Evolutionary conservation across 2,888 invertebrate genomes (phyloP).

Genomic region (Thymelicus acteon): DNA sequence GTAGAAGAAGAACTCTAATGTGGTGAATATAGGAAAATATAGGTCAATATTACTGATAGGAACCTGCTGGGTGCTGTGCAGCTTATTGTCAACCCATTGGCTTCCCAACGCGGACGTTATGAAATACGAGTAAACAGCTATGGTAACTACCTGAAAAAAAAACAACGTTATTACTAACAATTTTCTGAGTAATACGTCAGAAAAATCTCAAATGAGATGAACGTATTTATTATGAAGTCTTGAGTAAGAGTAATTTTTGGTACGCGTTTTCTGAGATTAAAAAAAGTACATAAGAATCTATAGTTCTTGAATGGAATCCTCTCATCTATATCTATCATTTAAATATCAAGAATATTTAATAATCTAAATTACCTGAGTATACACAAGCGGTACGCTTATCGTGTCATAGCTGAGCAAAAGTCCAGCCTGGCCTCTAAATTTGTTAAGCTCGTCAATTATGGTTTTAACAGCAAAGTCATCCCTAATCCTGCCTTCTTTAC

Average conservation of each 20-base stretch:
- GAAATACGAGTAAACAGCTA: conserved; percentile 97
- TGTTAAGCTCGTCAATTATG: conserved; percentile 93
- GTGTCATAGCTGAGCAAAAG: conserved; percentile 91
- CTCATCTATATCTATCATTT: too few species aligned
- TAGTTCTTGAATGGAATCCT: too few species aligned
- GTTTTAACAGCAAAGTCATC: conserved; percentile 97
- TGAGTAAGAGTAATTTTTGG: too few species aligned
- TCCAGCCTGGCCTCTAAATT: conserved; percentile 92
- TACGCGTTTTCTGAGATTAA: too few species aligned
- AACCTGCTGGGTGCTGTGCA: conserved; percentile 50
- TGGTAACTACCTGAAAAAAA: conserved; percentile 89
- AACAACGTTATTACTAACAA: conserved; percentile 20
- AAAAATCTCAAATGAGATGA: not conserved
- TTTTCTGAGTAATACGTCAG: not conserved
- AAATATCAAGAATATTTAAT: too few species aligned
- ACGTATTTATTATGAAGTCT: too few species aligned
- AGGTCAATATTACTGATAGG: conserved; percentile 89
- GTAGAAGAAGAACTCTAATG: conserved; percentile 94
- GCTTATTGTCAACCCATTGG: conserved; percentile 91
- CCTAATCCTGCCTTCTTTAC: conserved; percentile 95
- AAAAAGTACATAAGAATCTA: too few species aligned
- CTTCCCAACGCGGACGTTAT: conserved; percentile 94
- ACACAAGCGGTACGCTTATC: conserved; percentile 92
- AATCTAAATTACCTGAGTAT: conserved; percentile 87
- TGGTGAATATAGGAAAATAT: conserved; percentile 95